Evolutionary conservation across 2,888 invertebrate species (phyloP), one percentile per base, ranked within the genome.

Genomic region (Tuta absoluta): DNA sequence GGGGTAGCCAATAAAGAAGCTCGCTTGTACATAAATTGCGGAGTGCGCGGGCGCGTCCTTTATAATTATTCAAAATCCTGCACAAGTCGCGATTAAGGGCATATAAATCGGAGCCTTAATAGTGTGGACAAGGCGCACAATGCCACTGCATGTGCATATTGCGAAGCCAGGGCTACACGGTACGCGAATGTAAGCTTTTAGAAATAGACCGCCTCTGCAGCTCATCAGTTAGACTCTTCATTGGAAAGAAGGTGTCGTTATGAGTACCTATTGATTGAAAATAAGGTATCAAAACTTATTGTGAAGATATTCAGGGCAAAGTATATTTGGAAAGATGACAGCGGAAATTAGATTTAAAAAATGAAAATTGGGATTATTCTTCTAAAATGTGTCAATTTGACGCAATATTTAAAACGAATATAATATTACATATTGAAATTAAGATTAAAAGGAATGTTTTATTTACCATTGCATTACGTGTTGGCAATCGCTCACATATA

Each of bases 81-180:
- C 73, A 71, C 73, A 75, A 77, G 78, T 73, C 74, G 79, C 82
- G 77, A 81, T 81, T 84, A 86, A 80, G 79, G 85, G 83, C 78
- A 82, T 84, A 87, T 87, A 87, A 86, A 86, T 86, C 82, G 81
- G 75, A 71, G 78, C 79, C 80, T 81, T 85, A 87, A 86, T 86
- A 86, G 86, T 81, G 86, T 77, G 81, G 86, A 89, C 86, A 84
- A 76, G 81, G 78, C 78, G 76, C 81, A 86, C 86, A 89, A 89
- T 88, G 82, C 83, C 74, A 72, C 73, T 73, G 78, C 63, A 68
- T 74, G 78, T 73, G 77, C 75, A 75, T 76, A 74, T 76, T 80
- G 78, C 77, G 74, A 77, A 72, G 71, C 67, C 65, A 67, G 72
- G 67, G 65, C 65, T 71, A 65, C 69, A 10, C 73, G 81, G 78